Evolutionary conservation across 2,888 invertebrate genomes (phyloP).

Genomic region (Pantelozetes paolii): DNA sequence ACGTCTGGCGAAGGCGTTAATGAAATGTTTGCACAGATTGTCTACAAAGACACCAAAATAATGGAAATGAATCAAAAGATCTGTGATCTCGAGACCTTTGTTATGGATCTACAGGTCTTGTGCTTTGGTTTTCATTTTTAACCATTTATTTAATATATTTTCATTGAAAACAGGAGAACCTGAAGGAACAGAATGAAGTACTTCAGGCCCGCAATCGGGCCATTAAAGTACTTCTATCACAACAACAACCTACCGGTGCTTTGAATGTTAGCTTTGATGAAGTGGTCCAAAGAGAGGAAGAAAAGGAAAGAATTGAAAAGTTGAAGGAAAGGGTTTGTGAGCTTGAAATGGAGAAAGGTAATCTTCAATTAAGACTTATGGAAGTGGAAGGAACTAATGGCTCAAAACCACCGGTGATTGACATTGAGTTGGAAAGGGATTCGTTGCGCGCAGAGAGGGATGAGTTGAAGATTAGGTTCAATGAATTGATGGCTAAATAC

Average conservation of each 20-base stretch:
- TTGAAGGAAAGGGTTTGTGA: conserved; percentile 5
- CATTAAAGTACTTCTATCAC: conserved; percentile 50
- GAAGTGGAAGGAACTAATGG: conserved; percentile 6
- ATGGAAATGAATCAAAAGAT: conserved; percentile 65
- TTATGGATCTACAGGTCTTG: conserved; percentile 65
- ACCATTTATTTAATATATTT: background rate
- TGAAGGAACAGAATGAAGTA: conserved; percentile 76
- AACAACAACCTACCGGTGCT: background rate
- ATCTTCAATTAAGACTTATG: background rate
- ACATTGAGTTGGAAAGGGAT: conserved; percentile 11
- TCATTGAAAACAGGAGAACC: conserved; percentile 59
- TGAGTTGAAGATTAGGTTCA: background rate
- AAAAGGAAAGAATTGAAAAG: conserved; percentile 15
- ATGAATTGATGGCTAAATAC: conserved; percentile 3
- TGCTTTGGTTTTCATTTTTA: background rate
- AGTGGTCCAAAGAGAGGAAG: conserved; percentile 13
- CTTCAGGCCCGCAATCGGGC: conserved; percentile 76
- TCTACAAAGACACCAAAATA: conserved; percentile 63
- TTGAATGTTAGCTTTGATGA: conserved; percentile 5
- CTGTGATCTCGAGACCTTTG: conserved; percentile 68
- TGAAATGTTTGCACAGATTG: conserved; percentile 56
- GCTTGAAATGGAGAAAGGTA: conserved; percentile 12
- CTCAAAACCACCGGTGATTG: conserved; percentile 9
- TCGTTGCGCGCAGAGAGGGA: background rate
- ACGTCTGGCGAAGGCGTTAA: conserved; percentile 49